phyloP scores from a whole-genome alignment of 2,113 vertebrate species.

The Cebidichthys violaceus region DNA sequence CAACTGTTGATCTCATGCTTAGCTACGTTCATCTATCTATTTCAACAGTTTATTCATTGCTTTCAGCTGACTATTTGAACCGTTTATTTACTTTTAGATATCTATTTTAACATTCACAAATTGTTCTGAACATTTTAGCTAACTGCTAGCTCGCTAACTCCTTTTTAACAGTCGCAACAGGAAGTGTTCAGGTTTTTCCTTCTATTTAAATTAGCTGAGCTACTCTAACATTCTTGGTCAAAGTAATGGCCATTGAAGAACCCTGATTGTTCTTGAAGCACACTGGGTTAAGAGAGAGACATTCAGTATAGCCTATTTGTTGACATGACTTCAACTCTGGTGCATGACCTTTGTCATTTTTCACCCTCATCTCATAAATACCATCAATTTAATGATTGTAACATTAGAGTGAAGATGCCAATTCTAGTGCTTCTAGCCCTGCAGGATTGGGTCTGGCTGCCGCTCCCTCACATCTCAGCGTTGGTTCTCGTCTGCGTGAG shows the following conservation, averaged over 20 bases:
- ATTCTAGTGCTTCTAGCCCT: slow-evolving; percentile 40
- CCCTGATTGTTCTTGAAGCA: slow-evolving; percentile 4
- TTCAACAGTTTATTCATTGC: neutral
- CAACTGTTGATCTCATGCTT: neutral
- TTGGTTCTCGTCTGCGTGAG: slow-evolving; percentile 70
- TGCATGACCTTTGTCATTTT: slow-evolving; percentile 21
- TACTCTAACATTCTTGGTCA: neutral
- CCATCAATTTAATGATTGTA: slow-evolving; percentile 31
- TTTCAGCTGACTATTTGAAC: neutral
- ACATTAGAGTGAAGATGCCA: slow-evolving; percentile 30
- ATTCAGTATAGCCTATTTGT: neutral
- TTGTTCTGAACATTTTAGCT: neutral
- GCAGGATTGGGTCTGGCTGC: slow-evolving; percentile 48
- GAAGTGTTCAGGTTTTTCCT: neutral
- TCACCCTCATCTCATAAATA: slow-evolving; percentile 50
- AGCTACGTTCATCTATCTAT: neutral
- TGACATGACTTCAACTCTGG: slow-evolving; percentile 32
- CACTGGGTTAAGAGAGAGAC: neutral
- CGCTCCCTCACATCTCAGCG: slow-evolving; percentile 30
- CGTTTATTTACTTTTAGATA: neutral
- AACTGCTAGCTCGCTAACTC: neutral
- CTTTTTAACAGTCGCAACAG: neutral
- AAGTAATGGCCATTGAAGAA: neutral
- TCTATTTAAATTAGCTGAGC: neutral
- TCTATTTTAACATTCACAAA: neutral